Percentiles rank a stretch among this genome's conserved stretches.
Evolutionary conservation across 2,888 invertebrate species (phyloP).

Genomic region (Drosophila tanythrix): DNA sequence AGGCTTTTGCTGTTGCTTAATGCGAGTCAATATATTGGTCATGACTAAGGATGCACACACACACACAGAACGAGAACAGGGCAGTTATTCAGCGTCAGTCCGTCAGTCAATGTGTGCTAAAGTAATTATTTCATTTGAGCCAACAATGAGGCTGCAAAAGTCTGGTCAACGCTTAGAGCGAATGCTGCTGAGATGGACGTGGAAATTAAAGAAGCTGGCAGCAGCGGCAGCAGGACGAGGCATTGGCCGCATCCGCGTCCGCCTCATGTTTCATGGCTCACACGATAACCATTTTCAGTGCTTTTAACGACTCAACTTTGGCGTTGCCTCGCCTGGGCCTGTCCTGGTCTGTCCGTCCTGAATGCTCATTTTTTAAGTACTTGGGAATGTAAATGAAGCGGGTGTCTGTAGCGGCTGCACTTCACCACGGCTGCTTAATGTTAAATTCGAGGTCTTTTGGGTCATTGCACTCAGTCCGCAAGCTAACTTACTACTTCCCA

Average conservation of each 20-base stretch:
- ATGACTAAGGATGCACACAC: conserved; percentile 72
- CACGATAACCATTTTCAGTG: conserved; percentile 61
- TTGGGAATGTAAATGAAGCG: conserved; percentile 81
- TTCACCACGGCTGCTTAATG: conserved; percentile 26
- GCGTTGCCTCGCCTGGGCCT: conserved; percentile 32
- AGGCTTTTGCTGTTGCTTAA: conserved; percentile 57
- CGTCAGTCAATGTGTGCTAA: conserved; percentile 73
- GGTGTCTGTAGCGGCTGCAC: conserved; percentile 59
- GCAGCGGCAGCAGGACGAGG: conserved; percentile 28
- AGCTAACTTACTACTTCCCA: conserved; percentile 4
- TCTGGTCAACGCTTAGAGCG: conserved; percentile 64
- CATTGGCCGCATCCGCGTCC: conserved; percentile 34
- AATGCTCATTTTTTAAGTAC: conserved; percentile 70
- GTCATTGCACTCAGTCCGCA: conserved; percentile 61
- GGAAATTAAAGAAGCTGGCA: conserved; percentile 81
- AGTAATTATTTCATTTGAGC: conserved; percentile 83
- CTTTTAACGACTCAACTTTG: conserved; percentile 75
- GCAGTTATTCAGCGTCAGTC: conserved; percentile 44
- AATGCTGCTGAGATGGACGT: conserved; percentile 77
- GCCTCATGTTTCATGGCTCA: conserved; percentile 34
- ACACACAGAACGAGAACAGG: conserved; percentile 12
- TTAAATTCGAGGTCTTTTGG: conserved; percentile 69
- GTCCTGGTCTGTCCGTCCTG: conserved; percentile 32
- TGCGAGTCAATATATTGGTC: conserved; percentile 81
- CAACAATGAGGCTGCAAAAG: conserved; percentile 82